Conservation (phyloP, 1,140 invertebrate species). For the Chrysoperla carnea region DNA sequence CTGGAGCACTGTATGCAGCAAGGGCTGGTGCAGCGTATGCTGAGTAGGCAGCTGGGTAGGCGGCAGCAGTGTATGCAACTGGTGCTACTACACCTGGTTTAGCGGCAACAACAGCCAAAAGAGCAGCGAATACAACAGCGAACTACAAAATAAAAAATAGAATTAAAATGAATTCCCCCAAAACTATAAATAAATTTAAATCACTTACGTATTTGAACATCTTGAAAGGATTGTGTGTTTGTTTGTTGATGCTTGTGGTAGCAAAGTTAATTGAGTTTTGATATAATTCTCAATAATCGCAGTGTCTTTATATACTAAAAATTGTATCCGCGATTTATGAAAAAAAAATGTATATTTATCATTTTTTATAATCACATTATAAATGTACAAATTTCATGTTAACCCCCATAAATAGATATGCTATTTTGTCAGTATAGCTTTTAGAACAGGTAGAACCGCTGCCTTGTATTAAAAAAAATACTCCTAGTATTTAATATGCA, state of each 20-base stretch:
- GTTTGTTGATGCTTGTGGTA: constrained; percentile 1
- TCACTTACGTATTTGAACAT: constrained; percentile 19
- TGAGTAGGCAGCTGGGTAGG: constrained; percentile 8
- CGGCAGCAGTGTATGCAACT: neutral
- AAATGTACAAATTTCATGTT: no score
- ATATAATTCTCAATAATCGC: no score
- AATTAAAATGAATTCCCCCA: neutral
- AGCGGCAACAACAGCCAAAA: constrained; percentile 8
- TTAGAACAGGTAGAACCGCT: no score
- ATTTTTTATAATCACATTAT: no score
- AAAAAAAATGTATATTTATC: no score
- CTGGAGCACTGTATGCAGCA: neutral
- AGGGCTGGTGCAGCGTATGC: constrained; percentile 5
- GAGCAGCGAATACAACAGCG: constrained; percentile 6
- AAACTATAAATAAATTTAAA: neutral
- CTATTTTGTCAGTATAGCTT: no score
- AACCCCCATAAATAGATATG: no score
- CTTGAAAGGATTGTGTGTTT: constrained; percentile 6
- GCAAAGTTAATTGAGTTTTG: no score
- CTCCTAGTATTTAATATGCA: no score
- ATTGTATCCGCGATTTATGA: no score
- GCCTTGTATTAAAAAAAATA: no score
- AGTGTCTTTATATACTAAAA: no score
- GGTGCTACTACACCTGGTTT: constrained; percentile 8
- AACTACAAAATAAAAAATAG: constrained; percentile 4